Conservation (phyloP, 2,797 vertebrate species). For the Ibycter americanus region DNA sequence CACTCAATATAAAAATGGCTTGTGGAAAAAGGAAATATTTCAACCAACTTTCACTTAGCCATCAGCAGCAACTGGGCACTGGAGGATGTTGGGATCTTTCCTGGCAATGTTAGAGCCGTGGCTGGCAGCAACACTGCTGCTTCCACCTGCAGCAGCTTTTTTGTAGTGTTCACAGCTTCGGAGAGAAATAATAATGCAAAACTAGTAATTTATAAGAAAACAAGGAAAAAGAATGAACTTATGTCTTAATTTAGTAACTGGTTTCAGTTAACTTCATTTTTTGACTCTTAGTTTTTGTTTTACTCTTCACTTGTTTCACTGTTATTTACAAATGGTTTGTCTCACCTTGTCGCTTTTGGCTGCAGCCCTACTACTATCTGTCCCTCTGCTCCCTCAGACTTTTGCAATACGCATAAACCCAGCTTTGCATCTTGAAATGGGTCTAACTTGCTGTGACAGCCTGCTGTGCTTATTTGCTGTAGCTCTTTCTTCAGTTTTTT, state of each 20-base stretch:
- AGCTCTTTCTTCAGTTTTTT: neutral
- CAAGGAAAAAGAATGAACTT: neutral
- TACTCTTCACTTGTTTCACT: neutral
- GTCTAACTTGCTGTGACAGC: neutral
- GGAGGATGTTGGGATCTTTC: neutral
- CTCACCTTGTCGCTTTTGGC: neutral
- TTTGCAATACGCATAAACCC: neutral
- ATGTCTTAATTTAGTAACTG: neutral
- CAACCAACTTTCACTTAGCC: accelerated
- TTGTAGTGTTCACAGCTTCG: neutral
- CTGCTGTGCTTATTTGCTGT: neutral
- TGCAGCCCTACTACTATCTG: neutral
- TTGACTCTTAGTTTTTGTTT: neutral
- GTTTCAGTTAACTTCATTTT: neutral
- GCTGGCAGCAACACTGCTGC: neutral
- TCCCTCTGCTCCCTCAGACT: neutral
- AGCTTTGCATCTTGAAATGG: neutral
- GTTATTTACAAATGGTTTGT: neutral
- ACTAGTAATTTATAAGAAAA: neutral
- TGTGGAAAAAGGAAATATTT: neutral
- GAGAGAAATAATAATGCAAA: neutral
- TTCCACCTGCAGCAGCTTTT: neutral
- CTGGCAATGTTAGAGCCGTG: neutral
- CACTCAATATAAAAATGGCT: neutral
- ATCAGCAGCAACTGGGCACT: neutral